These are phyloP conservation scores for Helobdella robusta DNA, from an alignment of 2,888 invertebrate species.

Conservation along the genomic window DNA sequence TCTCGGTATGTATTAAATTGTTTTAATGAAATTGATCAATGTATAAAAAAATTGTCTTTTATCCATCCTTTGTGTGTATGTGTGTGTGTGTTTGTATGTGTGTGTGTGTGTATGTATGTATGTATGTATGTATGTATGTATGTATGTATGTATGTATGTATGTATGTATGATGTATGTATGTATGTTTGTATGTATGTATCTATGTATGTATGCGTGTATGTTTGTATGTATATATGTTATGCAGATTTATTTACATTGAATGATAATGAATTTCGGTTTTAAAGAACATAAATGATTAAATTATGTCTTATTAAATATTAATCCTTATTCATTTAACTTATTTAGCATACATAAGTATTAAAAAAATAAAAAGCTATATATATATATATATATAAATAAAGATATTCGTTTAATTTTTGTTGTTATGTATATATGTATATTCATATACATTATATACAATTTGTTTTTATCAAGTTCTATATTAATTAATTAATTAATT, in stretches of 20 bases:
- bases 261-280: too few relatives aligned
- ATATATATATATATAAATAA: not conserved
- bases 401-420: not conserved
- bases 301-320: too few relatives aligned
- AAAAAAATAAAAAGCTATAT: too few relatives aligned
- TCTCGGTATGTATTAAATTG: too few relatives aligned
- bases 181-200: constrained; percentile 18
- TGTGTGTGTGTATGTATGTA: constrained; percentile 12
- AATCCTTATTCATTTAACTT: too few relatives aligned
- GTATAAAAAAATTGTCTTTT: too few relatives aligned
- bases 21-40: too few relatives aligned
- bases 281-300: too few relatives aligned
- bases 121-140: constrained; percentile 14
- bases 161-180: constrained; percentile 16
- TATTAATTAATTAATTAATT: too few relatives aligned
- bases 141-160: constrained; percentile 17
- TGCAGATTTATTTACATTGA: not conserved
- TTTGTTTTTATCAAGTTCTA: too few relatives aligned
- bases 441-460: not conserved
- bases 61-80: constrained; percentile 13
- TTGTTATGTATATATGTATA: not conserved
- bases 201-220: constrained; percentile 16
- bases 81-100: constrained; percentile 10
- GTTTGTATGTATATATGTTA: constrained; percentile 15
- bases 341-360: too few relatives aligned